Evolutionary conservation across 2,113 vertebrate species (phyloP).

Genomic region (Protomyctophum bolini): DNA sequence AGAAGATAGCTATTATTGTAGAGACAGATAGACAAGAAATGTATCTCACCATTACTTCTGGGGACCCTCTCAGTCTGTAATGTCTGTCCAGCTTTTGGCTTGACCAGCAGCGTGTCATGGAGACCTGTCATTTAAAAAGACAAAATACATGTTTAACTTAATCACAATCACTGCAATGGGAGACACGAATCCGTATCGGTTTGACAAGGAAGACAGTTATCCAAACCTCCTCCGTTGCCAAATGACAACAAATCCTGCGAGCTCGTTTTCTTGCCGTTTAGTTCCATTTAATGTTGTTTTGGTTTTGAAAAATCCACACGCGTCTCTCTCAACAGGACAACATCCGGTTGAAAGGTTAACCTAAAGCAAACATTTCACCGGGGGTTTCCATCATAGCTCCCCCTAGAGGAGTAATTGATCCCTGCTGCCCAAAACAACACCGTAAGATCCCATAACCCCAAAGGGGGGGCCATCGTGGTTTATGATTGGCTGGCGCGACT

Average conservation of each 20-base stretch:
- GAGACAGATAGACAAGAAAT: not conserved
- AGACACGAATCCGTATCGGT: too few relatives aligned
- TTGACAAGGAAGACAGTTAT: not conserved
- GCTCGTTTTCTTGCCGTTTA: slow-evolving; percentile 30
- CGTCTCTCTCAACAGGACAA: not conserved
- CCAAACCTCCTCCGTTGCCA: slow-evolving; percentile 71
- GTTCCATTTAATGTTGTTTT: slow-evolving; percentile 48
- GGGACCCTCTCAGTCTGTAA: slow-evolving; percentile 84
- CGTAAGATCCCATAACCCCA: too few relatives aligned
- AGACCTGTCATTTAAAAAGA: slow-evolving; percentile 77
- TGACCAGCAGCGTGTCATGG: slow-evolving; percentile 84
- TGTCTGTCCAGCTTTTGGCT: slow-evolving; percentile 65
- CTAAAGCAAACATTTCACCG: fast-evolving
- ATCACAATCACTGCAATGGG: too few relatives aligned
- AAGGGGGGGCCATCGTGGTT: too few relatives aligned
- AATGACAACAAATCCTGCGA: slow-evolving; percentile 77
- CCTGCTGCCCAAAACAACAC: too few relatives aligned
- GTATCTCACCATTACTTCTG: slow-evolving; percentile 84
- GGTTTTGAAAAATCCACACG: slow-evolving; percentile 26
- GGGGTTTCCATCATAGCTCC: slow-evolving; percentile 20
- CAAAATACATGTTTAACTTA: not conserved
- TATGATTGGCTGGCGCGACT: too few relatives aligned
- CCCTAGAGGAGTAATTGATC: slow-evolving; percentile 29
- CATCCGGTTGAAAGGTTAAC: slow-evolving; percentile 28
- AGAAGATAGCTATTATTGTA: too few relatives aligned